These are phyloP conservation scores for Formica exsecta DNA, from an alignment of 1,140 invertebrate genomes.

Conservation along the genomic window DNA sequence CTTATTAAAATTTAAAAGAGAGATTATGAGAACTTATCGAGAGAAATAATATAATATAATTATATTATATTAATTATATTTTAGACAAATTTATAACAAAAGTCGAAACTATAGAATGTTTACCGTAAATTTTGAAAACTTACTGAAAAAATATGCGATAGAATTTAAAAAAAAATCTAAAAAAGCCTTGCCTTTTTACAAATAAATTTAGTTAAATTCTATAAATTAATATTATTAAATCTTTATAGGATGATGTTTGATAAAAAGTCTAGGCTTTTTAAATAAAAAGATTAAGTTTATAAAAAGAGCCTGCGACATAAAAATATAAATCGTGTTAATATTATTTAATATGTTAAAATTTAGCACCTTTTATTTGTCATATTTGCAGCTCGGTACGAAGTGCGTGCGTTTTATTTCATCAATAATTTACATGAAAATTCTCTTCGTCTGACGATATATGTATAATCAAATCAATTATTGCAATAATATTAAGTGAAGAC, in stretches of 20 bases:
- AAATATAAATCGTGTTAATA: slow-evolving; percentile 17
- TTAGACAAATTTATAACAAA: background rate
- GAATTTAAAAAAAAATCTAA: no score
- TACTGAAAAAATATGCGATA: background rate
- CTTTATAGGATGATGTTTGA: no score
- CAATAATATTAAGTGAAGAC: slow-evolving; percentile 50
- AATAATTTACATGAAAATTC: slow-evolving; percentile 54
- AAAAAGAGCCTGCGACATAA: background rate
- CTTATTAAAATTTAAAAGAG: slow-evolving; percentile 9
- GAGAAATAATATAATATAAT: background rate
- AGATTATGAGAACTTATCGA: background rate
- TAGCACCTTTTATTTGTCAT: slow-evolving; percentile 21
- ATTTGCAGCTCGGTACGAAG: background rate
- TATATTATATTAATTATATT: no score
- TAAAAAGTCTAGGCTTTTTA: no score
- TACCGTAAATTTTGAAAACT: background rate
- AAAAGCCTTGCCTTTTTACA: no score
- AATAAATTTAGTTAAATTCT: no score
- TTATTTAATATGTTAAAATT: slow-evolving; percentile 17
- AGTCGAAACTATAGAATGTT: background rate
- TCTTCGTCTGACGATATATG: slow-evolving; percentile 32
- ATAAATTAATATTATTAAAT: no score
- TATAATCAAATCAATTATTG: slow-evolving; percentile 50
- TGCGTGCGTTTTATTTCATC: slow-evolving; percentile 19
- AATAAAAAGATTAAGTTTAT: background rate